phyloP scores from a whole-genome alignment of 2,113 vertebrate genomes.

The Clupea harengus region DNA sequence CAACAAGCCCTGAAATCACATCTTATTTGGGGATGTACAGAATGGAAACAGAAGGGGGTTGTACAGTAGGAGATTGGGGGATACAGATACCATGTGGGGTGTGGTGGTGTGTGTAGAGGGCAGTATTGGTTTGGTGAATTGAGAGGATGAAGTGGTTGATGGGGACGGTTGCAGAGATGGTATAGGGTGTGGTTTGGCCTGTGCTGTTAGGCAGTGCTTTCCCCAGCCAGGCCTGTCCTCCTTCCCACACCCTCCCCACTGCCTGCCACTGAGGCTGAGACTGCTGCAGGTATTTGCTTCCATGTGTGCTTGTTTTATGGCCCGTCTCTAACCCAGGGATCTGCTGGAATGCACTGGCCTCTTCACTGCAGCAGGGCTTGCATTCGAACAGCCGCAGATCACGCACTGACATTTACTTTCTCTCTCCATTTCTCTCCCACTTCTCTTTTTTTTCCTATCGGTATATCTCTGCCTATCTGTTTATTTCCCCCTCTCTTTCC shows the following conservation, averaged over 20 bases:
- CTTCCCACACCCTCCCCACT: neutral
- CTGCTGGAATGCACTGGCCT: neutral
- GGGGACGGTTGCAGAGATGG: neutral
- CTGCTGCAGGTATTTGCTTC: conserved; percentile 6
- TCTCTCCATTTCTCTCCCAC: neutral
- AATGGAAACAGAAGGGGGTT: neutral
- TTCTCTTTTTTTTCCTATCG: neutral
- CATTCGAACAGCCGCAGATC: neutral
- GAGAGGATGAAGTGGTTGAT: neutral
- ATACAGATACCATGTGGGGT: no score
- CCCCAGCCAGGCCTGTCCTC: neutral
- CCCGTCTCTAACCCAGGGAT: neutral
- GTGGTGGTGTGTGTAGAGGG: no score
- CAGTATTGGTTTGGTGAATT: neutral
- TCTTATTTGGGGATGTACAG: neutral
- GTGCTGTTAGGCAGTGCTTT: neutral
- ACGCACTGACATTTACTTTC: neutral
- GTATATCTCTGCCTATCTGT: neutral
- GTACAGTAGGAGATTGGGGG: neutral
- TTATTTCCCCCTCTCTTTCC: neutral
- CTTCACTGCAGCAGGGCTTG: neutral
- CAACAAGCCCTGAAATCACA: neutral
- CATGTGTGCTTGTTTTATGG: conserved; percentile 15
- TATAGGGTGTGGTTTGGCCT: neutral
- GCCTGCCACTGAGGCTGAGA: neutral